phyloP scores from a whole-genome alignment of 1,140 invertebrate species.

The Drosophila ambigua region DNA sequence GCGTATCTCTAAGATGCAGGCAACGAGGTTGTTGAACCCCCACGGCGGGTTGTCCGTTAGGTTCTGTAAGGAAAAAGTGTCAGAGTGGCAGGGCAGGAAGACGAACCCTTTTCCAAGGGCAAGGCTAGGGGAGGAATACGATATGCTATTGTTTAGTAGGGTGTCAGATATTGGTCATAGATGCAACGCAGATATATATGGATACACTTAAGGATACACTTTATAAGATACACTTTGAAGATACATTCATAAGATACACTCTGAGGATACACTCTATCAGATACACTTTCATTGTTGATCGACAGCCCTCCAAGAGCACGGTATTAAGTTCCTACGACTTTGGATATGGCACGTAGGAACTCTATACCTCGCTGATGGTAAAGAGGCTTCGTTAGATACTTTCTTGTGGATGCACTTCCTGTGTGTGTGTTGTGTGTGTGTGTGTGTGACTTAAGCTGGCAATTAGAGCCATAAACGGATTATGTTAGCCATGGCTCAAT shows the following conservation, averaged over 20 bases:
- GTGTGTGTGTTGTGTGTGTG: slow-evolving; percentile 58
- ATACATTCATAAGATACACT: not conserved
- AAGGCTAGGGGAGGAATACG: too few relatives aligned
- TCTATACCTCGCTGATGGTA: slow-evolving; percentile 84
- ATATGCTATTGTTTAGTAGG: too few relatives aligned
- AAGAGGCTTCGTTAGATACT: slow-evolving; percentile 63
- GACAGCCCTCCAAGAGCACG: slow-evolving; percentile 84
- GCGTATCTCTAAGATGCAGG: slow-evolving; percentile 45
- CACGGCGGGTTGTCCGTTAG: slow-evolving; percentile 25
- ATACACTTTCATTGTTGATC: slow-evolving; percentile 36
- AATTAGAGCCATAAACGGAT: slow-evolving; percentile 80
- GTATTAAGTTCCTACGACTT: slow-evolving; percentile 84
- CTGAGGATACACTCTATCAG: not conserved
- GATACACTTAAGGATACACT: slow-evolving; percentile 1
- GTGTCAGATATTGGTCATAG: too few relatives aligned
- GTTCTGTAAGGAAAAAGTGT: slow-evolving; percentile 32
- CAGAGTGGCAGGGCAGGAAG: not conserved
- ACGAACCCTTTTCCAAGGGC: slow-evolving; percentile 27
- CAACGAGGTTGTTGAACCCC: slow-evolving; percentile 50
- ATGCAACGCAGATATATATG: not conserved
- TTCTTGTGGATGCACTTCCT: slow-evolving; percentile 41
- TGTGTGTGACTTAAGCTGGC: slow-evolving; percentile 70
- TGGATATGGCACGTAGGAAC: slow-evolving; percentile 78
- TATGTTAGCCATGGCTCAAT: slow-evolving; percentile 51
- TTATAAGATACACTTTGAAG: too few relatives aligned